phyloP scores from a whole-genome alignment of 2,113 vertebrate genomes.

The Megalops atlanticus region DNA sequence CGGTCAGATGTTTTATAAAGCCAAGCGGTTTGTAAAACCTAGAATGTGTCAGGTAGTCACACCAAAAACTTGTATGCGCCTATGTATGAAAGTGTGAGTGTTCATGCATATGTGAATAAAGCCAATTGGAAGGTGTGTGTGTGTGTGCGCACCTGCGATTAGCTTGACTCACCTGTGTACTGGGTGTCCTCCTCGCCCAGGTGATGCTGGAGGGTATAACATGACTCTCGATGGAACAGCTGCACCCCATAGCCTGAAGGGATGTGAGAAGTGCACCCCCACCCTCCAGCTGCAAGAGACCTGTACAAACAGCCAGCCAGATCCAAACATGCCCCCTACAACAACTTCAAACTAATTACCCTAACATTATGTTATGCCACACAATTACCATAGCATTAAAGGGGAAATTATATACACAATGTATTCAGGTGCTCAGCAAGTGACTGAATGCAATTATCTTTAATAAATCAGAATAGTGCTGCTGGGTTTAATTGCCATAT shows the following conservation, averaged over 20 bases:
- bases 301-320: constrained; percentile 62
- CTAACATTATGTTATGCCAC: neutral
- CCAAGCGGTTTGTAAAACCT: too few relatives aligned
- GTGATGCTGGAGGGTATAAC: constrained; percentile 76
- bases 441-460: neutral
- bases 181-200: constrained; percentile 76
- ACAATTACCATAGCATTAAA: neutral
- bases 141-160: constrained; percentile 11
- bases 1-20: neutral
- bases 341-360: neutral
- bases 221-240: constrained; percentile 79
- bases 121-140: too few relatives aligned
- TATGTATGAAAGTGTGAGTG: neutral
- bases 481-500: neutral
- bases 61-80: neutral
- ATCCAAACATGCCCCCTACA: neutral
- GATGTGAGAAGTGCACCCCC: constrained; percentile 78
- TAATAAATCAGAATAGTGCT: neutral
- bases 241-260: constrained; percentile 78
- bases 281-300: constrained; percentile 81
- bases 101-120: too few relatives aligned
- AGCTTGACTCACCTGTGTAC: constrained; percentile 62
- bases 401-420: too few relatives aligned
- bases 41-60: neutral
- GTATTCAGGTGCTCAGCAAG: neutral